Base-by-base conservation (phyloP, 2,113 vertebrate species). In the Motacilla tschutschensis region DNA sequence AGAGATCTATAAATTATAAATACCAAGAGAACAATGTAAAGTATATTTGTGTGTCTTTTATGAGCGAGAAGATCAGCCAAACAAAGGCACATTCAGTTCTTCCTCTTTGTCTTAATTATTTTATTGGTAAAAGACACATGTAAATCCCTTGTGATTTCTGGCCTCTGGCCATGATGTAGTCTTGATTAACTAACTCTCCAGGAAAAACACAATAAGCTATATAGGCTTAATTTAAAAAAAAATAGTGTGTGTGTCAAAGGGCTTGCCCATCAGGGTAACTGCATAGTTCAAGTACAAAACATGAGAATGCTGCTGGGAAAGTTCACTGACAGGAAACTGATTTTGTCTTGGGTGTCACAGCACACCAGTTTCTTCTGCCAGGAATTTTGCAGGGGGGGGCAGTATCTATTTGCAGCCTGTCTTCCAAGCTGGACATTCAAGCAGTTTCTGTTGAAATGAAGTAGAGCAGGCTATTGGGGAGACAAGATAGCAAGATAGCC, bases 391-490 rank as follows among this genome's bases (percentile, higher is more conserved):
- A 46, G 48, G 3, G 18, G 6, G 4, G 73, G 8, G 8, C 7
- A 26, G 10, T 64, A 71, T 59, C 18, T 63, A 8, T 64, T 64
- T 35, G 38, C 22, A 79, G 13, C 14, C 25, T 44, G 8, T 31
- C 28, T 73, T 86, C 35, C 67, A 47, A 65, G 40, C 17, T 87
- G 47, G n/a, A 50, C 14, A 62, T 69, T 24, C 16, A 36, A 70
- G 40, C 20, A 47, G 6, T 44, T 89, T 63, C 44, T 62, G 29
- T 53, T 8, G 24, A 83, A 82, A 70, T 1, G 0, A 66, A 66
- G 51, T 20, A 48, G 31, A 78, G 15, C 14, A 41, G 29, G 40
- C 22, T 22, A 4, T 3, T 0, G 0, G 21, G 31, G 16, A 59
- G 26, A 59, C n/a, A 64, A 36, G 29, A 55, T 0, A 35, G 21